phyloP scores from a whole-genome alignment of 2,888 invertebrate genomes.

The Lutraria lutraria region DNA sequence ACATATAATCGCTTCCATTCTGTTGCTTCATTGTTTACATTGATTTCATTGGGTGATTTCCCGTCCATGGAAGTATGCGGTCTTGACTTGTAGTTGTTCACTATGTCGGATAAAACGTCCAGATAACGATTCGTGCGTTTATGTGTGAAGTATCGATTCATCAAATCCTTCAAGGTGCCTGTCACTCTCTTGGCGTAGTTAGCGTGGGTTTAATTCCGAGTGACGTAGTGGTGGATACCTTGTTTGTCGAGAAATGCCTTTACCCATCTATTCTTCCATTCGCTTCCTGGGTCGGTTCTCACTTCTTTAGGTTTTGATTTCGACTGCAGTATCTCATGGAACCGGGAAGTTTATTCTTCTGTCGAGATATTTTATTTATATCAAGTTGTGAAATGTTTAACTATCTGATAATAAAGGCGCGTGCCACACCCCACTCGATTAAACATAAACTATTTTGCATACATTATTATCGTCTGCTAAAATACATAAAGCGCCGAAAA shows the following conservation, averaged over 20 bases:
- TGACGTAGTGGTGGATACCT: slow-evolving; percentile 50
- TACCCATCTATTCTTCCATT: slow-evolving; percentile 44
- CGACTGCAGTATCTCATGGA: slow-evolving; percentile 49
- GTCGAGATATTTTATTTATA: too few species aligned
- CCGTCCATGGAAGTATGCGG: slow-evolving; percentile 42
- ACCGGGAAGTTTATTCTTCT: slow-evolving; percentile 50
- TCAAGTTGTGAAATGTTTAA: too few species aligned
- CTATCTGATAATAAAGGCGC: too few species aligned
- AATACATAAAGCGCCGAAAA: too few species aligned
- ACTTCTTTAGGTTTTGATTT: slow-evolving; percentile 52
- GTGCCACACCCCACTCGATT: too few species aligned
- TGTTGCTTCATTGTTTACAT: slow-evolving; percentile 41
- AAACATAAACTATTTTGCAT: too few species aligned
- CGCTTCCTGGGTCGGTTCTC: slow-evolving; percentile 52
- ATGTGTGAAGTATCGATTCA: slow-evolving; percentile 54
- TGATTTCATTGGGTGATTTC: slow-evolving; percentile 39
- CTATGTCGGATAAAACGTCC: slow-evolving; percentile 43
- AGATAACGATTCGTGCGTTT: slow-evolving; percentile 48
- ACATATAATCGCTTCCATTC: slow-evolving; percentile 42
- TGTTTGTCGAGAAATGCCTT: slow-evolving; percentile 38
- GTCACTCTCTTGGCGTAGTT: slow-evolving; percentile 54
- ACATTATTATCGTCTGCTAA: too few species aligned
- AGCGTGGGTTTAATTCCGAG: slow-evolving; percentile 47
- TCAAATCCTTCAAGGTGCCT: slow-evolving; percentile 46
- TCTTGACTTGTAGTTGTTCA: slow-evolving; percentile 49